Evolutionary conservation across 2,888 invertebrate genomes (phyloP).

Genomic region (Tachina lurida): DNA sequence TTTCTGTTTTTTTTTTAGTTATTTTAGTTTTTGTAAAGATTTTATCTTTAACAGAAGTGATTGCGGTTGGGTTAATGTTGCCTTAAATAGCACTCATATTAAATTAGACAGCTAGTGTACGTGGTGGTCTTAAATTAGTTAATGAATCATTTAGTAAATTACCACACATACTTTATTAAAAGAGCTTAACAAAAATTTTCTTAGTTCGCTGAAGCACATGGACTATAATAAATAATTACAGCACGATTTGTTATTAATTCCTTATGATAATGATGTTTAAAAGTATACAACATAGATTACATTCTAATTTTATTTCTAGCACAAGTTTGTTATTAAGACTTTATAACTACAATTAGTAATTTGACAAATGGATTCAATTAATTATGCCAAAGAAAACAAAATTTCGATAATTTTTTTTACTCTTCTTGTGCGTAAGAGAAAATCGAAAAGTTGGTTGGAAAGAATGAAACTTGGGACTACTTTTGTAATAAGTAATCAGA

Average conservation of each 20-base stretch:
- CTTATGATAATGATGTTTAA: not conserved
- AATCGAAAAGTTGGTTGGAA: too few species aligned
- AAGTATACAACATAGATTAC: not conserved
- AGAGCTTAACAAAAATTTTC: slow-evolving; percentile 3
- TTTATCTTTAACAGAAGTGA: slow-evolving; percentile 4
- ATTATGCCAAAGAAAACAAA: too few species aligned
- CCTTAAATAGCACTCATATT: slow-evolving; percentile 19
- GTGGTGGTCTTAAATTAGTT: slow-evolving; percentile 48
- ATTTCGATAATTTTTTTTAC: too few species aligned
- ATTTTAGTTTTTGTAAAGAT: not conserved
- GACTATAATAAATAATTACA: not conserved
- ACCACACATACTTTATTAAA: not conserved
- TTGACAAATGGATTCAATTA: too few species aligned
- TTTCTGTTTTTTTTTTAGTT: not conserved
- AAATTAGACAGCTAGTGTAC: slow-evolving; percentile 32
- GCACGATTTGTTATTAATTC: slow-evolving; percentile 9
- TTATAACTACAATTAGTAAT: too few species aligned
- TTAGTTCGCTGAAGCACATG: not conserved
- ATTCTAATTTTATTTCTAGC: not conserved
- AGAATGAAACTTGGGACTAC: too few species aligned
- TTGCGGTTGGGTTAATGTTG: slow-evolving; percentile 10
- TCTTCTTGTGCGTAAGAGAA: too few species aligned
- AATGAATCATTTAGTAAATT: slow-evolving; percentile 44
- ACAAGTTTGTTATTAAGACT: not conserved
- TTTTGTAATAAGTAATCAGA: too few species aligned